Conservation (phyloP, 2,888 invertebrate genomes). For the Pterobdella sp. region DNA sequence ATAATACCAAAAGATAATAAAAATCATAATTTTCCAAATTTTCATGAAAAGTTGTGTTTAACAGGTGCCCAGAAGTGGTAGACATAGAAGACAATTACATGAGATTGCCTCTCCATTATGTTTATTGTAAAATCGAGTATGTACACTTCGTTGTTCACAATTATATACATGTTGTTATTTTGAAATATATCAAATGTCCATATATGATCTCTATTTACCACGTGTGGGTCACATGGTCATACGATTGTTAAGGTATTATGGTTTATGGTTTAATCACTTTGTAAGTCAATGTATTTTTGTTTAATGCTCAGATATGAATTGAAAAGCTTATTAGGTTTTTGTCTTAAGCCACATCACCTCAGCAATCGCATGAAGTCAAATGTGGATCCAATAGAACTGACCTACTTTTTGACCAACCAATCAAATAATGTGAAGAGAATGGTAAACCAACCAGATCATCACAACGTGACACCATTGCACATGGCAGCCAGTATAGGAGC, state of each 20-base stretch:
- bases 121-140: constrained; percentile 48
- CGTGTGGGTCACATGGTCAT: too few species aligned
- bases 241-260: too few species aligned
- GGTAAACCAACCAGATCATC: constrained; percentile 47
- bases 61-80: constrained; percentile 5
- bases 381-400: constrained; percentile 53
- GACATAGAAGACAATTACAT: constrained; percentile 44
- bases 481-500: constrained; percentile 53
- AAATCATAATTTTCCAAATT: too few species aligned
- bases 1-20: too few species aligned
- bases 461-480: constrained; percentile 51
- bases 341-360: too few species aligned
- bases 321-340: too few species aligned
- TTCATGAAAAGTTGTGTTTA: constrained; percentile 1
- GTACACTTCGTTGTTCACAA: not conserved
- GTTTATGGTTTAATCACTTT: too few species aligned
- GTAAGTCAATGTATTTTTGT: too few species aligned
- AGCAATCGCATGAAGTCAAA: constrained; percentile 37
- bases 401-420: constrained; percentile 47
- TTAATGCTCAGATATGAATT: too few species aligned
- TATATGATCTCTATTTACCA: too few species aligned
- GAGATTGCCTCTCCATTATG: constrained; percentile 54
- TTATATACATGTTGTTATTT: too few species aligned
- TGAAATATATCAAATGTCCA: too few species aligned
- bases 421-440: constrained; percentile 43